These are phyloP conservation scores for Gymnogyps californianus DNA, from an alignment of 2,113 vertebrate genomes.

Conservation along the genomic window DNA sequence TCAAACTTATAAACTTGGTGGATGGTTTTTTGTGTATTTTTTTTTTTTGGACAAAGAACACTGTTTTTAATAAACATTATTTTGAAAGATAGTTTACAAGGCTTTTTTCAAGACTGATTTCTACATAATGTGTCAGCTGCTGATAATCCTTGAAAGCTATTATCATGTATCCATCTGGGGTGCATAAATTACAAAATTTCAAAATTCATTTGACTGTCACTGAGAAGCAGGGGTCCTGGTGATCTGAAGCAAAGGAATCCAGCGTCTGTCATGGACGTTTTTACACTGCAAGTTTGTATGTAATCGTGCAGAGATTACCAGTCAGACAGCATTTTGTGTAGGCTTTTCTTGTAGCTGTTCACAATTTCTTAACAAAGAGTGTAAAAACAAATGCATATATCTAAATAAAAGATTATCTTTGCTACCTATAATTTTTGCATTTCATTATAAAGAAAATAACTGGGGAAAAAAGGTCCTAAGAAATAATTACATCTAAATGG, in stretches of 20 bases:
- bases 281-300: not conserved
- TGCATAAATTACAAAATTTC: not conserved
- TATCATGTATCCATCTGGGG: not conserved
- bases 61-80: not conserved
- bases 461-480: not conserved
- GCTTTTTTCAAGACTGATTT: not conserved
- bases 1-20: not conserved
- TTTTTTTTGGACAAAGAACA: not conserved
- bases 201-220: not conserved
- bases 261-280: not conserved
- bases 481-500: not conserved
- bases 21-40: not conserved
- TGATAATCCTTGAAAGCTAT: not conserved
- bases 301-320: not conserved
- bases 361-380: not conserved
- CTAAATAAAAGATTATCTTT: not conserved
- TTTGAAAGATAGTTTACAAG: not conserved
- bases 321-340: not conserved
- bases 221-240: not conserved
- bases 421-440: not conserved
- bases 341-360: not conserved
- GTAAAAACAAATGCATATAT: not conserved
- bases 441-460: not conserved
- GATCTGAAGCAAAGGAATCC: not conserved
- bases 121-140: not conserved